Conservation (phyloP, 2,797 vertebrate genomes). For the Alca torda region DNA sequence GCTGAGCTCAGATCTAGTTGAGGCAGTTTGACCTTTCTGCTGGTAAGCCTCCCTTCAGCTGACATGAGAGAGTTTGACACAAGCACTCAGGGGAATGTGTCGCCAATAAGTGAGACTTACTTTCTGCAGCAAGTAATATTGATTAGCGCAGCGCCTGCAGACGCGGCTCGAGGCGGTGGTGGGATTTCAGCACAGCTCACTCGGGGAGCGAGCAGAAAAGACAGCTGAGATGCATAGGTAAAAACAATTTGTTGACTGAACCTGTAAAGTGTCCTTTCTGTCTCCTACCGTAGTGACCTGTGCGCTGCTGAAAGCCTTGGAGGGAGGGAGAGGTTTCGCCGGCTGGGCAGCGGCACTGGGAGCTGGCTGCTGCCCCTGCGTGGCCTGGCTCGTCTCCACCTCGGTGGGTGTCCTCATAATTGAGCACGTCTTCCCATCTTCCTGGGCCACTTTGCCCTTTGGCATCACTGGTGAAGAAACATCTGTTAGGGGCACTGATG, state of each 20-base stretch:
- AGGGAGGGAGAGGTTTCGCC: background rate
- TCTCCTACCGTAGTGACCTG: background rate
- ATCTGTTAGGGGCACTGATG: background rate
- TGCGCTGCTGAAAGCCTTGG: background rate
- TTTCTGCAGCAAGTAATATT: slow-evolving; percentile 42
- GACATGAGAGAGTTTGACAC: slow-evolving; percentile 58
- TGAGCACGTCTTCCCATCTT: background rate
- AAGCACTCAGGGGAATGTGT: slow-evolving; percentile 35
- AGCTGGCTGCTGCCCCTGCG: background rate
- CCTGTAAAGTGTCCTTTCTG: background rate
- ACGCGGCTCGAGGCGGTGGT: background rate
- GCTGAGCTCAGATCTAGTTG: slow-evolving; percentile 21
- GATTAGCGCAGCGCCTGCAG: slow-evolving; percentile 5
- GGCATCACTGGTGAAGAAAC: background rate
- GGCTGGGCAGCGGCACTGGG: background rate
- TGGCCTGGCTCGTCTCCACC: background rate
- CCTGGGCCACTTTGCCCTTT: background rate
- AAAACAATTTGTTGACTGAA: slow-evolving; percentile 3
- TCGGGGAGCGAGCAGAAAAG: background rate
- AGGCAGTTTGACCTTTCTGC: slow-evolving; percentile 49
- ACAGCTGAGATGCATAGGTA: background rate
- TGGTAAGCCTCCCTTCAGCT: slow-evolving; percentile 26
- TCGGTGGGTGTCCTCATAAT: background rate
- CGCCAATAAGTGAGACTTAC: slow-evolving; percentile 44
- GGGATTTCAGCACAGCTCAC: background rate